These are phyloP conservation scores for Hydrophis major DNA, from an alignment of 2,797 vertebrate species.

Conservation along the genomic window DNA sequence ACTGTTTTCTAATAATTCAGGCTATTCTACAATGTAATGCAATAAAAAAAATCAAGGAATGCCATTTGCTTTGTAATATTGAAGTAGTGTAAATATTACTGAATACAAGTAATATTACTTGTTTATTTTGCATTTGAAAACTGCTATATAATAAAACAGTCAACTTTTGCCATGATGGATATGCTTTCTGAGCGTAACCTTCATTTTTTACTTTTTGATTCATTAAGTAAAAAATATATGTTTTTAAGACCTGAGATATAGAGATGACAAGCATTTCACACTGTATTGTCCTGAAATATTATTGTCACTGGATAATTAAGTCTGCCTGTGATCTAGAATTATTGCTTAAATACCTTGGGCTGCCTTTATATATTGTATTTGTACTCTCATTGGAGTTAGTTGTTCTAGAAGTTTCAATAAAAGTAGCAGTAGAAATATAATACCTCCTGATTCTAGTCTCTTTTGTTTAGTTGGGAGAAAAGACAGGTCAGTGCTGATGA, in stretches of 20 bases:
- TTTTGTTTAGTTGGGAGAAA: neutral
- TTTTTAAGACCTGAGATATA: neutral
- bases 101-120: neutral
- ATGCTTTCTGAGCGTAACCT: neutral
- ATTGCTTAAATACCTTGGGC: neutral
- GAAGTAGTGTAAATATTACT: neutral
- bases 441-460: neutral
- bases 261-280: neutral
- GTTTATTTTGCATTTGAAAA: neutral
- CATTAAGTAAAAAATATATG: neutral
- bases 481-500: neutral
- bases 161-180: neutral
- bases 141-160: neutral
- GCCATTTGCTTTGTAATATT: neutral
- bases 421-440: neutral
- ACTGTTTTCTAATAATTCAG: neutral
- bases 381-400: neutral
- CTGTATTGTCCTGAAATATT: neutral
- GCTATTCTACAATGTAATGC: neutral
- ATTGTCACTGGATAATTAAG: neutral
- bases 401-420: neutral
- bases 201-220: neutral
- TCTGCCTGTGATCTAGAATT: neutral
- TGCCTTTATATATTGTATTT: neutral
- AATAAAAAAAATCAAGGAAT: neutral